Base-by-base conservation (phyloP, 2,113 vertebrate species). In the Ailurus styani region DNA sequence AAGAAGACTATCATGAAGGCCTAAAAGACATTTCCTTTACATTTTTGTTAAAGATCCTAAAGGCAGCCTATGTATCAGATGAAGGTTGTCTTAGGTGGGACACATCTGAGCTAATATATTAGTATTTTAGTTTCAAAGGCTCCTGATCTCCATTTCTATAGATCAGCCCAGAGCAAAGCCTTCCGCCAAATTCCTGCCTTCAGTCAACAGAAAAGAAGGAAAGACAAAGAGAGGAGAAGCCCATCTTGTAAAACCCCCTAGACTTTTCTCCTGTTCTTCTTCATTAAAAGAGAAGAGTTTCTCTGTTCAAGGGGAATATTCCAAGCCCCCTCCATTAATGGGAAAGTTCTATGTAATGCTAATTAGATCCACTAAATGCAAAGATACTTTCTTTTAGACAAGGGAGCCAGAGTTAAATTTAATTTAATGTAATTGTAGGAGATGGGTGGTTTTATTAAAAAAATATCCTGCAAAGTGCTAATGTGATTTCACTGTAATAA, bases 351-450 rank as follows among this genome's bases (percentile, higher is more conserved):
- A 55, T 82, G 18, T 75, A 82, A 93, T 70, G 66, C 25, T 86
- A 86, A 91, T 93, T 91, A 97, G 87, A 85, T 62, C 60, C 52
- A 85, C 77, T 95, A 93, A 98, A 96, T 82, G 87, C 52, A 50
- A 86, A 94, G 87, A 91, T 75, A 96, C 77, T 97, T 97, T 89
- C 87, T 96, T 95, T 97, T 81, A 97, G 75, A 96, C 95, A 96
- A 96, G 68, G 64, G 64, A 96, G 42, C 5, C 68, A 84, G 73
- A 97, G 96, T 90, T 90, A 62, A 96, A 93, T 96, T 95, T 84
- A 96, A 89, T 95, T 75, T 94, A 87, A 87, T 87, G 13, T 96
- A 96, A 97, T 95, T 94, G 20, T 90, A 96, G 95, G 68, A 94
- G 50, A 96, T 91, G 45, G 31, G 47, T 70, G 54, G 40, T 40